Percentiles rank a stretch among this genome's conserved stretches.
phyloP scores from a whole-genome alignment of 1,140 invertebrate genomes.

The Trachymyrmex septentrionalis region DNA sequence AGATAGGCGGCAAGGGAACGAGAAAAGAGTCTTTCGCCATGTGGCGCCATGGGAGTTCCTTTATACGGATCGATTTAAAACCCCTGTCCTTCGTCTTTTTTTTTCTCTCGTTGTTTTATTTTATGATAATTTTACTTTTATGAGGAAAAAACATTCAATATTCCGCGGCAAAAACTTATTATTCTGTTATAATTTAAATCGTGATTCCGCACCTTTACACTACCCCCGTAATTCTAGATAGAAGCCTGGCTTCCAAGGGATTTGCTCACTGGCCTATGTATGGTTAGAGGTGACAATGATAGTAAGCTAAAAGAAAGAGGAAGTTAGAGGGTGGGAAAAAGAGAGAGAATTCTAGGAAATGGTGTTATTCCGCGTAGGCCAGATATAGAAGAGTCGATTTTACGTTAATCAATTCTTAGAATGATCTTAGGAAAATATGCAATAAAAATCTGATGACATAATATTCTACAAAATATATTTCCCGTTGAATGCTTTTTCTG shows the following conservation, averaged over 20 bases:
- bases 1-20: neutral
- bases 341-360: conserved; percentile 23
- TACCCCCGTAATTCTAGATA: neutral
- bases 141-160: neutral
- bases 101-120: neutral
- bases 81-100: neutral
- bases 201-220: neutral
- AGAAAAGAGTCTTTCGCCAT: neutral
- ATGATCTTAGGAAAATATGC: neutral
- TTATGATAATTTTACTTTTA: neutral
- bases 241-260: neutral
- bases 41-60: neutral
- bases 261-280: conserved; percentile 2
- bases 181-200: neutral
- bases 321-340: neutral
- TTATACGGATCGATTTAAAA: neutral
- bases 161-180: neutral
- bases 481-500: neutral
- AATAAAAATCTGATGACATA: neutral
- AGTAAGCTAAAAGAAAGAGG: neutral
- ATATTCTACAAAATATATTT: neutral
- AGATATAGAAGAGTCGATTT: conserved; percentile 16
- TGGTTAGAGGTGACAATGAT: neutral
- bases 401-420: conserved; percentile 30
- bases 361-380: conserved; percentile 2